These are phyloP conservation scores for Ivindomyrus marchei DNA, from an alignment of 2,113 vertebrate genomes.

Conservation along the genomic window DNA sequence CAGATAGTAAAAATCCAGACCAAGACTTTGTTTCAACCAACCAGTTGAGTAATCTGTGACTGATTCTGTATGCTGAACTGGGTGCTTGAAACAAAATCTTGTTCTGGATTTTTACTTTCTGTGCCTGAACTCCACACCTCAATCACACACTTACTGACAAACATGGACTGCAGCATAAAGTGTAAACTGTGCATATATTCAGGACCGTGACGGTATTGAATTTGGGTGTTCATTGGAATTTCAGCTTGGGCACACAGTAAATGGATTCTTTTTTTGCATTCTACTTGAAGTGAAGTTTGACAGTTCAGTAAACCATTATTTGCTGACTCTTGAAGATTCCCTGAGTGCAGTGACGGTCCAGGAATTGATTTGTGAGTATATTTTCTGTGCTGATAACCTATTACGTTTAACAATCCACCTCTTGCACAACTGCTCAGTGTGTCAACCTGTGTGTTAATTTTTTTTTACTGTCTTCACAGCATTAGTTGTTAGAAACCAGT, in stretches of 20 bases:
- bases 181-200: background rate
- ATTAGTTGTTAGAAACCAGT: background rate
- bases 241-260: background rate
- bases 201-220: background rate
- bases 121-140: background rate
- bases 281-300: background rate
- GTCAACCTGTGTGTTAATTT: background rate
- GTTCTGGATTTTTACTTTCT: background rate
- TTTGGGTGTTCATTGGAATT: background rate
- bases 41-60: background rate
- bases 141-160: background rate
- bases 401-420: background rate
- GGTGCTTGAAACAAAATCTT: background rate
- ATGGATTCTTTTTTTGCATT: background rate
- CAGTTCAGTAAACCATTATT: background rate
- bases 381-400: background rate
- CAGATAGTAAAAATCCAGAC: background rate
- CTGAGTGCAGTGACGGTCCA: background rate
- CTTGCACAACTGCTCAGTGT: background rate
- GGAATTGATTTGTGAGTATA: background rate
- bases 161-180: background rate
- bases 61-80: background rate
- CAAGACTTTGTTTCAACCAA: background rate
- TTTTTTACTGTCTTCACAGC: background rate
- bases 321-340: constrained; percentile 4